A percentile compares a stretch with the other conserved stretches of the same genome.
Evolutionary conservation across 30 jellyfish, hydroid and myxozoan genomes (phyloP).

Genomic region (Catostylus mosaicus): DNA sequence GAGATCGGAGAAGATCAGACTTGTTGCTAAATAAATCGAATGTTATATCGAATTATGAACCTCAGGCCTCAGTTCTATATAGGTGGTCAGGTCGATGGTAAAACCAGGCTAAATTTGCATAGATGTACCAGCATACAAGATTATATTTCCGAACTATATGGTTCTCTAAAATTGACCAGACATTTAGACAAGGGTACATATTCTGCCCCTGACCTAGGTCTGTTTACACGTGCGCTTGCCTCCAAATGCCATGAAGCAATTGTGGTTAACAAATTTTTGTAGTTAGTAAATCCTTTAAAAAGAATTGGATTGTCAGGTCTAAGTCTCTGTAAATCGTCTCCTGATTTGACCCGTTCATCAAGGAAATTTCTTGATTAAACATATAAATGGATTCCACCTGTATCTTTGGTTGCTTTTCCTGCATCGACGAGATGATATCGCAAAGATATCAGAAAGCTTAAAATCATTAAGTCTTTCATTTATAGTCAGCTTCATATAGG

Average conservation of each 20-base stretch:
- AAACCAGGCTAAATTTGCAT: not conserved
- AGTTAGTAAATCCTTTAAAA: conserved; percentile 40
- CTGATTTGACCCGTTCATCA: conserved; percentile 34
- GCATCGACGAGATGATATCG: too few species aligned
- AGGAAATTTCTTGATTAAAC: not conserved
- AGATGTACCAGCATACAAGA: conserved; percentile 2
- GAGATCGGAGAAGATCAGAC: too few species aligned
- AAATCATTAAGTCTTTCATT: too few species aligned
- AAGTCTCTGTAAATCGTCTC: conserved; percentile 30
- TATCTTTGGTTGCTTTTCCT: too few species aligned
- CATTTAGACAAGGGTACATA: conserved; percentile 8
- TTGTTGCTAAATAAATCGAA: too few species aligned
- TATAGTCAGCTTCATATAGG: too few species aligned
- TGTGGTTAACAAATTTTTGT: conserved; percentile 51
- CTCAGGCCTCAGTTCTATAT: conserved; percentile 3
- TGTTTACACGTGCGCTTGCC: conserved; percentile 44
- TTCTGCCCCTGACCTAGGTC: conserved; percentile 43
- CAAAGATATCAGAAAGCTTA: too few species aligned
- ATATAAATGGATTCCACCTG: conserved; percentile 20
- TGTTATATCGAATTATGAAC: conserved; percentile 1
- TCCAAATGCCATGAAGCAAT: conserved; percentile 53
- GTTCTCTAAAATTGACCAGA: conserved; percentile 27
- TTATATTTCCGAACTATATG: not conserved
- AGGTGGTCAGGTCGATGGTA: not conserved
- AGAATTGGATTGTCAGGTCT: conserved; percentile 48